Evolutionary conservation across 2,113 vertebrate genomes (phyloP), one percentile per base, ranked within the genome.

Genomic region (Xiphophorus couchianus): DNA sequence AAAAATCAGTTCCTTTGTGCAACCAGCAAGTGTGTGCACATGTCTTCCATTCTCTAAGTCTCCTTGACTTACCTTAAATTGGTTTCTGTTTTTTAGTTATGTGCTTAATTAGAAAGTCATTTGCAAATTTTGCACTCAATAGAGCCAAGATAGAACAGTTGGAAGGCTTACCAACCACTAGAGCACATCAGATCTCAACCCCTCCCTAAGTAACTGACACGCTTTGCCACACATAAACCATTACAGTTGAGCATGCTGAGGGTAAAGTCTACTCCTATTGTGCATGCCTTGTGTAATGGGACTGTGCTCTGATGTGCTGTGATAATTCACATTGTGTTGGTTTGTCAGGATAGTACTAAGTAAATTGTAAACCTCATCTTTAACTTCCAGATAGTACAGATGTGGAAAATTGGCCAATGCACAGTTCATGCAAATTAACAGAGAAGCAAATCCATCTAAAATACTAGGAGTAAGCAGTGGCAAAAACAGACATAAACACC

Each of bases 61-160:
- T 80, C 86, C 81, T 84, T 78, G 86, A 94, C 93, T 94, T 94
- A 94, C 93, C 93, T 93, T 93, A 72, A 71, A 84, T 75, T 69
- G 48, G 19, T 74, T 80, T 30, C 39, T 37, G 5, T 66, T 1
- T 1, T n/a, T 48, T 28, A 30, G 3, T 12, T 33, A 73, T 67
- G 10, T 80, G 28, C 28, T 81, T 76, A 83, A 67, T 78, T 78
- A 71, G 31, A 72, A 81, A 27, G 48, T 86, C 63, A 65, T 15
- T 79, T 68, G 70, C 13, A 77, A 69, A 70, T 25, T 60, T 31
- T 78, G 66, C 62, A 71, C 29, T 83, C 74, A 89, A 78, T 74
- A 83, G 76, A 88, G 78, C 82, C 90, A 71, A 78, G 80, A 80
- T 66, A 83, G 83, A 76, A 80, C 85, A 78, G 71, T 78, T 62